Evolutionary conservation across 2,797 vertebrate genomes (phyloP), one percentile per base, ranked within the genome.

Genomic region (Delichon dasypus): DNA sequence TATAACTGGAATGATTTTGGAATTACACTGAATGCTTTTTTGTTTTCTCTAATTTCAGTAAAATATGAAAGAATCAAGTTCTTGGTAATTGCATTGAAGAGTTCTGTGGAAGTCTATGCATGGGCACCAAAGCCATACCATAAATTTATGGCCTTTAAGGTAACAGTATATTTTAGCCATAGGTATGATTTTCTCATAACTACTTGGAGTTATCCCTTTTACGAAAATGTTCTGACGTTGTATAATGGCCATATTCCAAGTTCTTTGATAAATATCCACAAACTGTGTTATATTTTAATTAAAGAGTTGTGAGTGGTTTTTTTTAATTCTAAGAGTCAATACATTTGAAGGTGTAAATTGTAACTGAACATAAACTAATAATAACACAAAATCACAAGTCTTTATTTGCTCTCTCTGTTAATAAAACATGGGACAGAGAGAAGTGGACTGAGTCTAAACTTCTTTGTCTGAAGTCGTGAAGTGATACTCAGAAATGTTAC

Each of bases 121-220:
- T 99, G 98, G 98, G 98, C 98, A 77, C 98, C 98, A 55, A 99
- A 99, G 96, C 98, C 98, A 81, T 99, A 99, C 96, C 98, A 99
- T 97, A 99, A 99, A 95, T 99, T 99, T 94, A 99, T 99, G 98
- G 98, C 98, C 96, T 99, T 99, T 97, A 99, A 99, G 98, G 98
- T 99, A 98, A 97, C 66, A 65, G 25, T 81, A 42, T 85, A 42
- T 94, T 81, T 89, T 55, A 89, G 25, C 6, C 7, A 15, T 74
- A 51, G 1, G 2, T 47, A 30, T 54, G 42, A 61, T 88, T 88
- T 94, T 95, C 27, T 48, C 15, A 6, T 47, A 74, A 21, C 17
- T 21, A 9, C 23, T 79, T 83, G 30, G 29, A 71, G 30, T 83
- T 83, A 54, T 20, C 16, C 15, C 44, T 66, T 60, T 53, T 58